Conservation (phyloP, 2,797 vertebrate genomes). For the Loris lydekkerianus region DNA sequence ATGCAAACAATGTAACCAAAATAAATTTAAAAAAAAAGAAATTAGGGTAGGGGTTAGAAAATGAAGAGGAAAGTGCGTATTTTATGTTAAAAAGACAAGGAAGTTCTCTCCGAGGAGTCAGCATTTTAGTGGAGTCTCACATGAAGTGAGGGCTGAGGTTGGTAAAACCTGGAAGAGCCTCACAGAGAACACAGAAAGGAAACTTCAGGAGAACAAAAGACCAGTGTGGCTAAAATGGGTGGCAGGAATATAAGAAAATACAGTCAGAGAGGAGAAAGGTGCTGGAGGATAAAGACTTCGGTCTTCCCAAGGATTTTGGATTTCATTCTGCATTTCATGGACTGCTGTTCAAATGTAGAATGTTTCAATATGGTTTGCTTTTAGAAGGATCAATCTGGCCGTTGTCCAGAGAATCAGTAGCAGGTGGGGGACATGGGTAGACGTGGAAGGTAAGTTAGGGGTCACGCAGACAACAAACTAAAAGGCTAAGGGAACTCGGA, state of each 20-base stretch:
- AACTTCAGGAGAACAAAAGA: background rate
- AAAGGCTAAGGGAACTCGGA: background rate
- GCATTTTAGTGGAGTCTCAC: background rate
- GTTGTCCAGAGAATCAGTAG: background rate
- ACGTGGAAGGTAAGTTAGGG: background rate
- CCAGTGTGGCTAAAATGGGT: background rate
- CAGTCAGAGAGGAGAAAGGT: background rate
- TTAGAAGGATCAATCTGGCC: background rate
- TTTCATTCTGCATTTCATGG: background rate
- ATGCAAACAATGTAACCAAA: no score
- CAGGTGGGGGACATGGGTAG: background rate
- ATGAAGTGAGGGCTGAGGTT: background rate
- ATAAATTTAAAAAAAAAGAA: background rate
- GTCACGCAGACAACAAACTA: background rate
- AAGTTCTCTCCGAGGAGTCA: background rate
- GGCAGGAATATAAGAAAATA: background rate
- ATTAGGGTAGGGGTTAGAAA: background rate
- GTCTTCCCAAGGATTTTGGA: background rate
- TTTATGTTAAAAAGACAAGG: background rate
- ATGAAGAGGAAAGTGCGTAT: background rate
- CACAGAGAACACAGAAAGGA: background rate
- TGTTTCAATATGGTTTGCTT: background rate
- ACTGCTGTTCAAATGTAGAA: background rate
- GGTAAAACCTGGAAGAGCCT: background rate
- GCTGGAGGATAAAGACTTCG: no score